Base-by-base conservation (phyloP, 92 coral and sea anemone genomes). In the Parazoanthus swiftii region DNA sequence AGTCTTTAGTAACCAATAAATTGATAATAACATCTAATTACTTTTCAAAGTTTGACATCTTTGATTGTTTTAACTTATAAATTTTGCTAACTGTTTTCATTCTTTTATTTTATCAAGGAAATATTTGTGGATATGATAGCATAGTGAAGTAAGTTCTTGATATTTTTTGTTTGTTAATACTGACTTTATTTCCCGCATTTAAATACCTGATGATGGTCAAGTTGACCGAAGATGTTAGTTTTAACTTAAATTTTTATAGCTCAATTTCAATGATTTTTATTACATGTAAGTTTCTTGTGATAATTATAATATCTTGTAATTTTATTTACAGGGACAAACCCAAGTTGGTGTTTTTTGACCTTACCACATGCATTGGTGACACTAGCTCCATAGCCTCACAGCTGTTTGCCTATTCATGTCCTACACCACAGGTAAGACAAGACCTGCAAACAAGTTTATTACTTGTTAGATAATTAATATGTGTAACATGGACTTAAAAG, bases 291-390 rank as follows among this genome's bases (percentile, higher is more conserved):
- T 39, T 39, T 39, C 42, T 39, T 39, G 42, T 39, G 42, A 39
- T 39, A 39, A 29, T 29, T 29, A 83, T 82, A 39, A 39, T 39
- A 39, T 39, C 42, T 39, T 11, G 66, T 50, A 48, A 39, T 33
- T 21, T 77, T 58, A 44, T 54, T 89, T 73, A 7, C 43, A 97
- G 99, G 85, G 89, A 91, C 81, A 93, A 85, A 80, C 99, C 99
- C 59, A 97, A 94, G 85, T 89, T 97, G 85, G 94, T 97, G 79
- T 97, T 95, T 86, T 97, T 97, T 91, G 99, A 97, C 85, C 87
- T 97, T 81, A 97, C 98, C 7, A 93, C 93, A 51, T 97, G 99
- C 73, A 88, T 93, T 21, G 74, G 83, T 8, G 82, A 73, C 78
- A 88, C 88, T 66, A 88, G 81, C 23, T 54, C 85, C 63, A 88